Conservation (phyloP, 2,797 vertebrate genomes). For the Sus cebifrons region DNA sequence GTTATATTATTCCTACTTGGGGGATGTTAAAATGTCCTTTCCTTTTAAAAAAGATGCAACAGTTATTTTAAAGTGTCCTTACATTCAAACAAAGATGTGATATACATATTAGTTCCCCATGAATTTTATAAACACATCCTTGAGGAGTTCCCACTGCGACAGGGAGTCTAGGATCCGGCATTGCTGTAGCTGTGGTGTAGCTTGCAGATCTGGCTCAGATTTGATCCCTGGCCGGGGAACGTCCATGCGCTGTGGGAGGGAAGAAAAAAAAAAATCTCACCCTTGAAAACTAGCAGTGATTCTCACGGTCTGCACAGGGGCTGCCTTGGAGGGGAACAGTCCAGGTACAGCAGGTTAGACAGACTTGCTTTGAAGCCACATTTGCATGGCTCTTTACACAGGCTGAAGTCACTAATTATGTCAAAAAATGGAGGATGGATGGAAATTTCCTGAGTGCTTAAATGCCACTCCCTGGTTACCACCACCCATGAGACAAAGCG, state of each 20-base stretch:
- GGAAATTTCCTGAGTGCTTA: not conserved
- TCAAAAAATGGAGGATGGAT: not conserved
- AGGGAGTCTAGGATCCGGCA: too few species aligned
- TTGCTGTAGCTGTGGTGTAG: too few species aligned
- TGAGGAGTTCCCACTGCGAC: too few species aligned
- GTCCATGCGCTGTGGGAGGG: too few species aligned
- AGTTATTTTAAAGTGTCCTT: slow-evolving; percentile 15
- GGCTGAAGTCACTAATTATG: not conserved
- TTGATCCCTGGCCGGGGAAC: too few species aligned
- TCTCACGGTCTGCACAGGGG: not conserved
- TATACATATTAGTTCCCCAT: not conserved
- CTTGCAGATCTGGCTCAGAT: too few species aligned
- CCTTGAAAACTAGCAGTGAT: not conserved
- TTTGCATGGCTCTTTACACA: not conserved
- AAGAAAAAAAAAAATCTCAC: too few species aligned
- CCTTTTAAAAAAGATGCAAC: not conserved
- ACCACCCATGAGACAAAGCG: not conserved
- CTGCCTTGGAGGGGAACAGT: not conserved
- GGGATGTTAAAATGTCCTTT: slow-evolving; percentile 2
- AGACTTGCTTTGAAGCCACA: not conserved
- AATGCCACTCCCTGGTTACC: not conserved
- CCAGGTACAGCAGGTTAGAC: accelerated
- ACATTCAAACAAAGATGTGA: slow-evolving; percentile 2
- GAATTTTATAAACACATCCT: not conserved
- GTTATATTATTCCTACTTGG: not conserved